Evolutionary conservation across 2,113 vertebrate genomes (phyloP), one percentile per base, ranked within the genome.

Genomic region (Syngnathus scovelli): DNA sequence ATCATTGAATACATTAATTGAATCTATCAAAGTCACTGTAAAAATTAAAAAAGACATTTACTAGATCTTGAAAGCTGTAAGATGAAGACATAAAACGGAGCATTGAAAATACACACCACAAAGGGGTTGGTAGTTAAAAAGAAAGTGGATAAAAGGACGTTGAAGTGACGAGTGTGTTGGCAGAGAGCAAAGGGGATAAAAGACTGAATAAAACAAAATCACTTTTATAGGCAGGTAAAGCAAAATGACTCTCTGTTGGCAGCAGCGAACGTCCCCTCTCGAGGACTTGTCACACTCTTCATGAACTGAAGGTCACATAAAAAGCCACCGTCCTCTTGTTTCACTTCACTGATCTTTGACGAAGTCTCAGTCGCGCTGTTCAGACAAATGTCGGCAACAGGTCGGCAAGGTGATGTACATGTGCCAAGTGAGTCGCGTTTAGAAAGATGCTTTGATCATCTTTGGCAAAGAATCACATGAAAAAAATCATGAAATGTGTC

Each of bases 271-370:
- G 41, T 44, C 61, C n/a, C 55, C 56, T 64, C 56, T 4, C 15
- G 5, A 7, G 16, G 49, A 70, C n/a, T 74, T 23, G 49, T 74
- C 4, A 41, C 52, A 69, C 74, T 71, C 61, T 11, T 52, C 38
- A 48, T 69, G 61, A 73, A 71, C 68, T 69, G 44, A 61, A 66
- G 67, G 64, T 76, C 37, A 46, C 68, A 52, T 68, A 58, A 66
- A 67, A 7, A 64, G 48, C 55, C 61, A 38, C 19, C 43, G 38
- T 70, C 52, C 59, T 58, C 64, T 27, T 61, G 65, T 64, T 48
- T 62, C 51, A 54, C 61, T 69, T 33, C 21, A 44, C n/a, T 61
- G 71, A 59, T 80, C 56, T 66, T 70, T 69, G 38, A 66, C 61
- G 37, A 76, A 38, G 65, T 70, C 60, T 67, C 39, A 51, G 38